Percentiles rank a stretch among this genome's conserved stretches.
Evolutionary conservation across 2,797 vertebrate genomes (phyloP).

Genomic region (Chiroxiphia lanceolata): DNA sequence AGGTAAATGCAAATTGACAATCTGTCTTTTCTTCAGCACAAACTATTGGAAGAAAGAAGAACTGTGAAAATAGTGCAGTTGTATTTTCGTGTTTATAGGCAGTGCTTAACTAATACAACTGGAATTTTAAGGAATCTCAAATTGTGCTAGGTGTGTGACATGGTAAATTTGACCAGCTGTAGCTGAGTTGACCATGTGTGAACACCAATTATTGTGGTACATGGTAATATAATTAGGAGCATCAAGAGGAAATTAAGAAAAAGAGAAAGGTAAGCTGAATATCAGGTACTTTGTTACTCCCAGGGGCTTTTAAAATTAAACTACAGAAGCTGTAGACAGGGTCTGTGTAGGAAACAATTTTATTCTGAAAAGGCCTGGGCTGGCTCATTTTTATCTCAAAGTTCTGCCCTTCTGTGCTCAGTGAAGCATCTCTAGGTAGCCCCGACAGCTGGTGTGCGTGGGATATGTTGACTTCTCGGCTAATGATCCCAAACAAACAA

Average conservation of each 20-base stretch:
- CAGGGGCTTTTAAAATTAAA: not conserved
- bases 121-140: not conserved
- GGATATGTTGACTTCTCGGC: not conserved
- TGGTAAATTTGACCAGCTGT: not conserved
- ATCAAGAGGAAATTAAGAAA: not conserved
- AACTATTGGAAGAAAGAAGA: not conserved
- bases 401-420: not conserved
- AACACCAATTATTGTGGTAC: constrained; percentile 11
- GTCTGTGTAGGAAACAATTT: not conserved
- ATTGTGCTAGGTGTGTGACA: not conserved
- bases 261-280: not conserved
- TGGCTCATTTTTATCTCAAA: not conserved
- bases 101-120: not conserved
- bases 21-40: not conserved
- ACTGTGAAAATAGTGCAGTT: not conserved
- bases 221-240: not conserved
- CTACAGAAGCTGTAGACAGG: not conserved
- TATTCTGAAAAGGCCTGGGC: not conserved
- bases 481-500: constrained; percentile 7
- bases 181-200: not conserved
- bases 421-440: not conserved
- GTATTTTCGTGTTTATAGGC: not conserved
- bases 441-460: not conserved
- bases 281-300: not conserved
- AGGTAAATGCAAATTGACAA: not conserved